Evolutionary conservation across 2,113 vertebrate species (phyloP), one percentile per base, ranked within the genome.

Genomic region (Candoia aspera): DNA sequence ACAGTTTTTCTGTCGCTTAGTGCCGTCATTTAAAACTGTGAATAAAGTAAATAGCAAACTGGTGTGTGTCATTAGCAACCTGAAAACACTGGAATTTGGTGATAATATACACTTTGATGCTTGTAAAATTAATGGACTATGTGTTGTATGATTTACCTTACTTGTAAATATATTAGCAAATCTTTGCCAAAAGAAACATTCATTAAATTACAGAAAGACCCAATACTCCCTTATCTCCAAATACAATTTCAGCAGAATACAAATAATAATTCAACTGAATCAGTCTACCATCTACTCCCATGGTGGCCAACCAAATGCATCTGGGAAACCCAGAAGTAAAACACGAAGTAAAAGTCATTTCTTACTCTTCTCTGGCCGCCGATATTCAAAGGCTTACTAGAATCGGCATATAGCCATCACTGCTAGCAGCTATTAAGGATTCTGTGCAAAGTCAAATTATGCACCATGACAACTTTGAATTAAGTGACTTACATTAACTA

Each of bases 141-240:
- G 46, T 92, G 90, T 94, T 94, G 26, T 13, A 93, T 96, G 94
- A 95, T 96, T 95, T 95, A 94, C 37, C 87, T 90, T 90, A 86
- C 90, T 94, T 95, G 92, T 94, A 94, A 95, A 94, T 90, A 91
- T 94, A 73, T 46, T 60, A 33, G n/a, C 0, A 1, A 90, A 90
- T 92, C 88, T 93, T 95, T 96, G 93, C 29, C 90, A 94, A 93
- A 93, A 59, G 29, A 42, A 92, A 23, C 60, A 15, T 42, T 33
- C 37, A 10, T 9, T 49, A 29, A 26, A 37, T 92, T 92, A 42
- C 33, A 29, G 79, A 73, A 79, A 46, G 6, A 55, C 23, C 8
- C 53, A 23, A 3, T 60, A 12, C 17, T 91, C 60, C 42, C 37
- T 46, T 90, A 57, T 73, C 9, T 29, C 57, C 11, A 84, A 90